Percentiles rank a stretch among this genome's conserved stretches.
These are phyloP conservation scores for Onychorhynchus coronatus DNA, from an alignment of 2,113 vertebrate species.

Conservation along the genomic window DNA sequence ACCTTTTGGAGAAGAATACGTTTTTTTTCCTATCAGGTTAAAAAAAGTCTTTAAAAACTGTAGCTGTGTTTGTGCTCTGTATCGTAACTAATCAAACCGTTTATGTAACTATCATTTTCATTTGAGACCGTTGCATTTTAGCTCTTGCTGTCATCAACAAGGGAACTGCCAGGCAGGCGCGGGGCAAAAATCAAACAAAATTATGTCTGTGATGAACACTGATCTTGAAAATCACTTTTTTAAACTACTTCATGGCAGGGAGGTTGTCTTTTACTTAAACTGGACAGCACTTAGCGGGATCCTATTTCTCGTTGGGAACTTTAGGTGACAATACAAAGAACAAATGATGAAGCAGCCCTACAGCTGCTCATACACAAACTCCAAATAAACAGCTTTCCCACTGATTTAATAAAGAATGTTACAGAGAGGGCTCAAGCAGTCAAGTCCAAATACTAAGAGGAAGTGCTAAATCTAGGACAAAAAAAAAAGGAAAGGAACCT, in stretches of 20 bases:
- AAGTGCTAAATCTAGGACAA: not conserved
- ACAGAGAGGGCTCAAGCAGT: not conserved
- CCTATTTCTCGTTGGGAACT: not conserved
- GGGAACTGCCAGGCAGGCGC: not conserved
- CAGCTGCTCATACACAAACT: not conserved
- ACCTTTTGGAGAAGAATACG: constrained; percentile 52
- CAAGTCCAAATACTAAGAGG: not conserved
- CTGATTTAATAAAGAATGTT: not conserved
- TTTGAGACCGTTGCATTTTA: not conserved
- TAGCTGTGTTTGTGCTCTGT: constrained; percentile 65
- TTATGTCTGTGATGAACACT: not conserved
- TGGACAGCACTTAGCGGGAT: not conserved
- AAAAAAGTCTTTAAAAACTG: constrained; percentile 16
- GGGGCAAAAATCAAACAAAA: not conserved
- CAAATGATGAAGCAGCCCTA: not conserved
- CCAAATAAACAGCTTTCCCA: not conserved
- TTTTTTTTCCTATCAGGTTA: constrained; percentile 67
- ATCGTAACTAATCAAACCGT: constrained; percentile 46
- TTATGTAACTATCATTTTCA: constrained; percentile 6
- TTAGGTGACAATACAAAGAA: not conserved
- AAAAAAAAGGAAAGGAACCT: not conserved
- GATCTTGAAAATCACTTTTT: not conserved
- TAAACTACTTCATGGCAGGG: not conserved
- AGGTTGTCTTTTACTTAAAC: not conserved
- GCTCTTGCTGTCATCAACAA: not conserved